Conservation (phyloP, 1,140 invertebrate genomes). For the Papilio polytes region DNA sequence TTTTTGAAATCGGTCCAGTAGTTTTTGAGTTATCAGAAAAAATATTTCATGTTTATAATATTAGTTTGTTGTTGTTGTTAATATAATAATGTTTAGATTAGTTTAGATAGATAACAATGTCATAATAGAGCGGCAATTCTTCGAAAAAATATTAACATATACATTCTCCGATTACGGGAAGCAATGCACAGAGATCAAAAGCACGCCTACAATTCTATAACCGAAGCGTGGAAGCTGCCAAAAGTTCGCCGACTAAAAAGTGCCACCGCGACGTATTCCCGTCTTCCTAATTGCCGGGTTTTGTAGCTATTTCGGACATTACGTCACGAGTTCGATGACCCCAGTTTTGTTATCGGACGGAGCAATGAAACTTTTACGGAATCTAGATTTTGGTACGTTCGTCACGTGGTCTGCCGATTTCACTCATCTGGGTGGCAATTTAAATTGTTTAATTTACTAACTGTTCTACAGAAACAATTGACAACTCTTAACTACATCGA, state of each 20-base stretch:
- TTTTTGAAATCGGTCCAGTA: no score
- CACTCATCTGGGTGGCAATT: conserved; percentile 6
- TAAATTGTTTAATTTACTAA: background rate
- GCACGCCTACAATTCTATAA: conserved; percentile 24
- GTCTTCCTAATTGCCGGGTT: conserved; percentile 54
- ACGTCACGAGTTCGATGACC: conserved; percentile 50
- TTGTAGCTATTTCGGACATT: conserved; percentile 50
- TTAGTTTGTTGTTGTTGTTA: no score
- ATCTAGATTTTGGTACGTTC: background rate
- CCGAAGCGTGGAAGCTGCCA: conserved; percentile 11
- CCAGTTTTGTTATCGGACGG: conserved; percentile 42
- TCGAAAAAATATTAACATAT: conserved; percentile 9
- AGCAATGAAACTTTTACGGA: conserved; percentile 19
- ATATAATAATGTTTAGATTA: no score
- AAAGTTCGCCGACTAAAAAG: conserved; percentile 31
- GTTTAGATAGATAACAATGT: no score
- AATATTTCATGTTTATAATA: no score
- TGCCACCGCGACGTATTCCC: conserved; percentile 35
- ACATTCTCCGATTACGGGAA: conserved; percentile 31
- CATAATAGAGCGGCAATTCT: background rate
- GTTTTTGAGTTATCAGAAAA: no score
- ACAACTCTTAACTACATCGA: background rate
- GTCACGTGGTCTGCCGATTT: conserved; percentile 15
- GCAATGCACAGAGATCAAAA: conserved; percentile 11
- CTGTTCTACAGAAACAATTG: background rate